Percentiles rank a stretch among this genome's conserved stretches.
Conservation (phyloP, 1,140 invertebrate genomes). For the Tyrophagus putrescentiae region DNA sequence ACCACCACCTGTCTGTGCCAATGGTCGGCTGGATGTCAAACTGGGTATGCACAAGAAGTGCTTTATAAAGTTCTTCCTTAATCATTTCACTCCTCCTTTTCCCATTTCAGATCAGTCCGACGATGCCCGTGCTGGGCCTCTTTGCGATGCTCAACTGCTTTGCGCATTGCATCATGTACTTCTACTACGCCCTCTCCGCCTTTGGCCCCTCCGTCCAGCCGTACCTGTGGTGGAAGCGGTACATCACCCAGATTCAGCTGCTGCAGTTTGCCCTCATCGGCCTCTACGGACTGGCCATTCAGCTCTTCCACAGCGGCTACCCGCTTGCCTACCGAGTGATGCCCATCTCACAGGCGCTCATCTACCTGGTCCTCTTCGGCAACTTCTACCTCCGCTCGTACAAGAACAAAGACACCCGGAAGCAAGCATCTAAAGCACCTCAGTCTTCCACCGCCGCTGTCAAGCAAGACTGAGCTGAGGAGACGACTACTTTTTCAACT, state of each 20-base stretch:
- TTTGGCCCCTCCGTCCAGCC: slow-evolving; percentile 37
- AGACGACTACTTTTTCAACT: too few relatives aligned
- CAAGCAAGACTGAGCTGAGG: too few relatives aligned
- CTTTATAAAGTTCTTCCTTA: slow-evolving; percentile 33
- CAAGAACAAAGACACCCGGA: slow-evolving; percentile 40
- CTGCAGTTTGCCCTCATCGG: slow-evolving; percentile 28
- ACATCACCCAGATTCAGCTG: slow-evolving; percentile 39
- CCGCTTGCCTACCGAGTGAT: slow-evolving; percentile 52
- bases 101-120: slow-evolving; percentile 5
- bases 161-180: slow-evolving; percentile 48
- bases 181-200: slow-evolving; percentile 39
- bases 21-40: slow-evolving; percentile 41
- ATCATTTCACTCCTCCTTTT: neutral
- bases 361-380: slow-evolving; percentile 70
- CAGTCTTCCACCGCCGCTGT: too few relatives aligned
- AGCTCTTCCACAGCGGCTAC: neutral
- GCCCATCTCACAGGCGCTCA: slow-evolving; percentile 61
- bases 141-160: slow-evolving; percentile 60
- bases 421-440: too few relatives aligned
- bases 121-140: slow-evolving; percentile 39
- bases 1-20: slow-evolving; percentile 14
- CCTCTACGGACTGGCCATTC: neutral
- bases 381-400: slow-evolving; percentile 77
- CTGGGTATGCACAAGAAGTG: slow-evolving; percentile 67
- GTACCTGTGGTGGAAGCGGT: slow-evolving; percentile 41